phyloP scores from a whole-genome alignment of 2,113 vertebrate species.

The Strix aluco region DNA sequence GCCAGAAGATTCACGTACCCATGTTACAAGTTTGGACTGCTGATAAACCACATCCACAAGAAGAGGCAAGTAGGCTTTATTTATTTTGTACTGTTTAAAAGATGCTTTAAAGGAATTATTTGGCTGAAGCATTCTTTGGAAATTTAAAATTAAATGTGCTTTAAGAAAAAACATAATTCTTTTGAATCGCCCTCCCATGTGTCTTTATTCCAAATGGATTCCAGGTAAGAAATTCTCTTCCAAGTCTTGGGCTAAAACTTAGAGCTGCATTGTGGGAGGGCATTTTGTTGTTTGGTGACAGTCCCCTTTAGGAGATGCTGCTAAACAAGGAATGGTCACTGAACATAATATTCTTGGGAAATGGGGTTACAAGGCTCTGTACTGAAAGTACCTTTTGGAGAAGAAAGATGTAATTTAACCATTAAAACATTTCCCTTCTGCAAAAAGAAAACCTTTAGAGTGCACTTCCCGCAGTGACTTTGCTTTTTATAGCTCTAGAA shows the following conservation, averaged over 20 bases:
- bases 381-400: not conserved
- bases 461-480: not conserved
- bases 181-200: not conserved
- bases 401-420: not conserved
- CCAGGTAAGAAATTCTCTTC: not conserved
- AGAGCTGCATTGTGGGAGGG: not conserved
- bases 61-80: conserved; percentile 81
- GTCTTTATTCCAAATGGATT: not conserved
- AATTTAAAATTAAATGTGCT: not conserved
- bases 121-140: not conserved
- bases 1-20: conserved; percentile 87
- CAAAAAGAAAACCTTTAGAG: not conserved
- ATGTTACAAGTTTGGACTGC: conserved; percentile 93
- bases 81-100: not conserved
- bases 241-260: not conserved
- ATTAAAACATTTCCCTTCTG: not conserved
- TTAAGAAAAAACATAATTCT: not conserved
- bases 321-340: not conserved
- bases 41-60: conserved; percentile 91
- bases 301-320: not conserved
- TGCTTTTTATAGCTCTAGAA: not conserved
- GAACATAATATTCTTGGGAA: not conserved
- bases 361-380: not conserved
- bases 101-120: not conserved
- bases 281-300: not conserved